A percentile compares a stretch with the other conserved stretches of the same genome.
These are phyloP conservation scores for Nothobranchius kuhntae DNA, from an alignment of 2,113 vertebrate species.

Conservation along the genomic window DNA sequence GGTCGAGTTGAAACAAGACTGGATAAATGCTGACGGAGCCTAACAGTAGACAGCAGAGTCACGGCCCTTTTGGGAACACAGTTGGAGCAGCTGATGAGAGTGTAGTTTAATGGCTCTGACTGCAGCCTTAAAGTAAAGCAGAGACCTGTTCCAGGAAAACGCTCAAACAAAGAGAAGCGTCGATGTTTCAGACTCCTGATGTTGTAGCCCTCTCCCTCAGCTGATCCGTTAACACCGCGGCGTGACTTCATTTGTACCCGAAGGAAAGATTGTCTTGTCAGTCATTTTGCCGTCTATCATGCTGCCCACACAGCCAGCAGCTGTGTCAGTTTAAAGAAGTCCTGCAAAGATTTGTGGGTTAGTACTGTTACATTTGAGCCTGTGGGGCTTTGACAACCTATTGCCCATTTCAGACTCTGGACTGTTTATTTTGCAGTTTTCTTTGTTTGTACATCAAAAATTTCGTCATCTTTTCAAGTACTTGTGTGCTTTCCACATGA, in stretches of 20 bases:
- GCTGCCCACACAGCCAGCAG: constrained; percentile 8
- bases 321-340: background rate
- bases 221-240: background rate
- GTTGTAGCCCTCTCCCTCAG: background rate
- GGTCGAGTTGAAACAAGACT: too few relatives aligned
- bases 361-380: background rate
- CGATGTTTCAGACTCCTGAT: constrained; percentile 5
- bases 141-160: background rate
- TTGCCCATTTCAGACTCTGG: background rate
- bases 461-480: too few relatives aligned
- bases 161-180: background rate
- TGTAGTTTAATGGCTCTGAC: too few relatives aligned
- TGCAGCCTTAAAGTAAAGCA: background rate
- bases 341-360: too few relatives aligned
- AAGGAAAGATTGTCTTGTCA: constrained; percentile 13
- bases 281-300: constrained; percentile 2
- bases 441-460: too few relatives aligned
- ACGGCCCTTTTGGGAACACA: too few relatives aligned
- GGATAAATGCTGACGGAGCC: too few relatives aligned
- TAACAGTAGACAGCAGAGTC: too few relatives aligned
- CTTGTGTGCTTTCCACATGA: too few relatives aligned
- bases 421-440: background rate
- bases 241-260: constrained; percentile 7
- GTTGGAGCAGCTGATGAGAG: too few relatives aligned
- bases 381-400: background rate